Evolutionary conservation across 2,797 vertebrate genomes (phyloP).

Genomic region (Chrosomus eos): DNA sequence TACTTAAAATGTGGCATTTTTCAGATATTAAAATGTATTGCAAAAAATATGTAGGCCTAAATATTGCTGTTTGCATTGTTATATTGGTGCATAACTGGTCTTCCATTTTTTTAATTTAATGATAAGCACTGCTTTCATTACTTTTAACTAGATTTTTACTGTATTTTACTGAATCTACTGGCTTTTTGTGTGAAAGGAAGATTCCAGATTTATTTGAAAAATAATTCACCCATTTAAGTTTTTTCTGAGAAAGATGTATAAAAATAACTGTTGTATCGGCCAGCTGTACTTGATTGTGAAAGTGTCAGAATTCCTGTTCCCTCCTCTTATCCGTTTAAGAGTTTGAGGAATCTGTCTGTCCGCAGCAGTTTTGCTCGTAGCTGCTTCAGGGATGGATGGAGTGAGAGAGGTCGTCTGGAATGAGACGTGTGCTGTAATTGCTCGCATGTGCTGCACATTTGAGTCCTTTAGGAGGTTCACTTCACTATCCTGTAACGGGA

Average conservation of each 20-base stretch:
- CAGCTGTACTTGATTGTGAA: background rate
- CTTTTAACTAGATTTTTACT: background rate
- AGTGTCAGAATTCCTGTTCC: slow-evolving; percentile 12
- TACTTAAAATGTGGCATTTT: background rate
- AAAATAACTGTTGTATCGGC: background rate
- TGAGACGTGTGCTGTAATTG: slow-evolving; percentile 55
- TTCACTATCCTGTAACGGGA: slow-evolving; percentile 34
- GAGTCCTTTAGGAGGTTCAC: slow-evolving; percentile 46
- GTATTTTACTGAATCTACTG: background rate
- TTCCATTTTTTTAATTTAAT: background rate
- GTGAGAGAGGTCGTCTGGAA: slow-evolving; percentile 41
- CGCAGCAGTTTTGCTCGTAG: background rate
- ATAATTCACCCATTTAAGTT: background rate
- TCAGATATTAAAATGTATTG: background rate
- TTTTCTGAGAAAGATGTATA: background rate
- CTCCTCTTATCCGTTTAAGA: background rate
- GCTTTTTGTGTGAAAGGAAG: background rate
- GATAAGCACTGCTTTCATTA: background rate
- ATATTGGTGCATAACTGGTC: background rate
- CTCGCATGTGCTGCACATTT: slow-evolving; percentile 57
- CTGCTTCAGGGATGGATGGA: slow-evolving; percentile 7
- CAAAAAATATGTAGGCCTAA: background rate
- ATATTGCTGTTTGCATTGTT: background rate
- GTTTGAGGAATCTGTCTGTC: slow-evolving; percentile 8
- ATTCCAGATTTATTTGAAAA: background rate